Percentiles rank a stretch among this genome's conserved stretches.
Evolutionary conservation across 2,888 invertebrate genomes (phyloP).

Genomic region (Perizoma affinitatum): DNA sequence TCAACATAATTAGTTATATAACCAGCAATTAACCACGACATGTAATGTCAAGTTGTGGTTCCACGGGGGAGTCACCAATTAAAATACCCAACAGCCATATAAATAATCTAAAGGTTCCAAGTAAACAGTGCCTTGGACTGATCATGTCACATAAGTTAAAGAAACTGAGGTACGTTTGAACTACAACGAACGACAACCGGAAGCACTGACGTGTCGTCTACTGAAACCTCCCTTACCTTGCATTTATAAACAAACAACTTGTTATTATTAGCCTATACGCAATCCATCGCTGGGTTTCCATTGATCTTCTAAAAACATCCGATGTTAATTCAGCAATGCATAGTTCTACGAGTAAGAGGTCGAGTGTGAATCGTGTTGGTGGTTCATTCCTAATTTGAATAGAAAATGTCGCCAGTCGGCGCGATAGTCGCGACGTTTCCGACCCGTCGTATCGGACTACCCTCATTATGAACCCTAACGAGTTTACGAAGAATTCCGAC

Average conservation of each 20-base stretch:
- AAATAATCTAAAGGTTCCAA: too few relatives aligned
- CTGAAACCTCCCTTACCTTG: constrained; percentile 31
- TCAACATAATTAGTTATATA: too few relatives aligned
- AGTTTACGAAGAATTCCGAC: constrained; percentile 61
- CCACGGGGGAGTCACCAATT: too few relatives aligned
- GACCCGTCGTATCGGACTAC: constrained; percentile 61
- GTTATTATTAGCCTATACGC: neutral
- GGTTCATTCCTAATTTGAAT: constrained; percentile 65
- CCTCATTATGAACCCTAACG: constrained; percentile 57
- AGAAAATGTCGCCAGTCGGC: constrained; percentile 67
- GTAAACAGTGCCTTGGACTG: constrained; percentile 24
- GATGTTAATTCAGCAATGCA: constrained; percentile 42
- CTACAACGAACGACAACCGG: constrained; percentile 51
- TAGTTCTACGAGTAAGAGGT: constrained; percentile 16
- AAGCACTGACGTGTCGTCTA: constrained; percentile 61
- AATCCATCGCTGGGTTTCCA: constrained; percentile 18
- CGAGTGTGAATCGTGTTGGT: constrained; percentile 40
- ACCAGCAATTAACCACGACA: too few relatives aligned
- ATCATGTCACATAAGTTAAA: constrained; percentile 36
- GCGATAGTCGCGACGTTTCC: constrained; percentile 66
- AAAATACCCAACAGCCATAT: too few relatives aligned
- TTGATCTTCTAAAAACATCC: neutral
- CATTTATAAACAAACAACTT: constrained; percentile 14
- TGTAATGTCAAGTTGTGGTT: too few relatives aligned
- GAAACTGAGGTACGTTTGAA: constrained; percentile 55